Conservation (phyloP, 2,113 vertebrate species). For the Lasiurus cinereus region DNA sequence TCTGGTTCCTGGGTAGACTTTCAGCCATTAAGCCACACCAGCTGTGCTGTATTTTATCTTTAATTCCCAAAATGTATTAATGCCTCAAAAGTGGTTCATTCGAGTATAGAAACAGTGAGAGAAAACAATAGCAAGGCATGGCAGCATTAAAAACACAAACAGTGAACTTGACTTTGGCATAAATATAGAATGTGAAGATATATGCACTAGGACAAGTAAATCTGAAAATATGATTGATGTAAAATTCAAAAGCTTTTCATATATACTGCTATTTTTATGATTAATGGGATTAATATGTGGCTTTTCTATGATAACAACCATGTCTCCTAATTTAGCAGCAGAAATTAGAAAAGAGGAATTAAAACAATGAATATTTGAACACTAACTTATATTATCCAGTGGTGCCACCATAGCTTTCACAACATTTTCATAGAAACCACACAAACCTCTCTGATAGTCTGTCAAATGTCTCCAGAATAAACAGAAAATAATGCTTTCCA, state of each 20-base stretch:
- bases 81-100: not conserved
- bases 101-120: constrained; percentile 9
- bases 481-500: constrained; percentile 6
- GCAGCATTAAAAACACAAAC: constrained; percentile 23
- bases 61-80: constrained; percentile 39
- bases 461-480: constrained; percentile 19
- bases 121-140: constrained; percentile 34
- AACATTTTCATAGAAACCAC: constrained; percentile 48
- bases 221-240: constrained; percentile 23
- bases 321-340: constrained; percentile 11
- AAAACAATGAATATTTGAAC: constrained; percentile 35
- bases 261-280: not conserved
- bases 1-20: no score
- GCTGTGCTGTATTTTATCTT: not conserved
- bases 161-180: constrained; percentile 23
- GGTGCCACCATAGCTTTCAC: not conserved
- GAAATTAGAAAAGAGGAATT: constrained; percentile 51
- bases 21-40: no score
- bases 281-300: constrained; percentile 1
- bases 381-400: constrained; percentile 35
- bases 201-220: not conserved
- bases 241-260: not conserved
- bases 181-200: constrained; percentile 48
- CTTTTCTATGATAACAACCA: not conserved
- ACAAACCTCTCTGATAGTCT: not conserved